Evolutionary conservation across 2,797 vertebrate genomes (phyloP).

Genomic region (Sphenopsis melanotis): DNA sequence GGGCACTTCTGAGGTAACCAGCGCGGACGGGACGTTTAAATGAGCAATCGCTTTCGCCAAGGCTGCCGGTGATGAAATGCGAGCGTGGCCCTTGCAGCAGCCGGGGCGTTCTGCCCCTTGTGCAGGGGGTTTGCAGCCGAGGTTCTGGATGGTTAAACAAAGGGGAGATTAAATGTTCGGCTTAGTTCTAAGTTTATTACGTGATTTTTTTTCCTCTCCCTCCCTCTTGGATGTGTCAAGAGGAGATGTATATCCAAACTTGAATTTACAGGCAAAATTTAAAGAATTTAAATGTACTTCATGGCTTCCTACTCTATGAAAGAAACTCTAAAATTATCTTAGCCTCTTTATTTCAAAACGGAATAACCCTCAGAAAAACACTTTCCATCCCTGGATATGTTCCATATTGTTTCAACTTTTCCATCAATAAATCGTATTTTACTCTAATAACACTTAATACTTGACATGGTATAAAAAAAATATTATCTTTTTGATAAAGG

Average conservation of each 20-base stretch:
- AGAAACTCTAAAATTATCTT: neutral
- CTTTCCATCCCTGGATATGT: neutral
- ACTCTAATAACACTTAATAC: neutral
- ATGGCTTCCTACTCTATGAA: neutral
- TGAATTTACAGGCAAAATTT: neutral
- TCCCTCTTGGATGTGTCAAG: neutral
- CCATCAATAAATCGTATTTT: neutral
- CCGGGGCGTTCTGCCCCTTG: neutral
- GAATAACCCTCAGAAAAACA: neutral
- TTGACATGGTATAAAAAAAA: neutral
- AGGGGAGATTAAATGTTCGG: neutral
- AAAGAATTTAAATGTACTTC: neutral
- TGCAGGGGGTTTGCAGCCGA: neutral
- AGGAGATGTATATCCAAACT: neutral
- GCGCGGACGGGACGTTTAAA: neutral
- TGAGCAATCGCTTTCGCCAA: rapidly evolving
- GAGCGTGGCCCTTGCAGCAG: rapidly evolving
- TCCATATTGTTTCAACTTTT: neutral
- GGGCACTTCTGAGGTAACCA: neutral
- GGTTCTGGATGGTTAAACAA: neutral
- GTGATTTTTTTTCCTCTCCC: neutral
- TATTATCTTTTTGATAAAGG: neutral
- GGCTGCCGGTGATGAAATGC: rapidly evolving
- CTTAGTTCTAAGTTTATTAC: neutral
- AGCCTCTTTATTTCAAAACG: neutral